Evolutionary conservation across 2,113 vertebrate species (phyloP).

Genomic region (Trematocara macrostoma): DNA sequence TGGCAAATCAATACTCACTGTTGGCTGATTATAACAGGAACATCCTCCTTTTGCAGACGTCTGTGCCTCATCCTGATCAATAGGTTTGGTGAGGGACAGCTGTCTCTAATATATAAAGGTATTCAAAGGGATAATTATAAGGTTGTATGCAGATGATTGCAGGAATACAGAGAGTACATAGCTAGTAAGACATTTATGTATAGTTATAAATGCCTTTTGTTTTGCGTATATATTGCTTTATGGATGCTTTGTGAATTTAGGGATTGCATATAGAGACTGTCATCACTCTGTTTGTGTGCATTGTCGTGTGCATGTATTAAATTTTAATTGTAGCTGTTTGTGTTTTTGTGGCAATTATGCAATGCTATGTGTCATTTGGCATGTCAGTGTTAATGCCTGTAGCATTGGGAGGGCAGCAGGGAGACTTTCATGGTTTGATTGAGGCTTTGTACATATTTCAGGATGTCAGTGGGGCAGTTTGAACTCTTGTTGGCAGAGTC

Average conservation of each 20-base stretch:
- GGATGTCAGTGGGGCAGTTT: neutral
- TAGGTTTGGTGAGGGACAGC: slow-evolving; percentile 4
- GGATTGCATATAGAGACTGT: neutral
- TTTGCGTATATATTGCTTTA: neutral
- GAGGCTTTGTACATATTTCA: neutral
- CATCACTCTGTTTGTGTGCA: neutral
- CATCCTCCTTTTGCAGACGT: slow-evolving; percentile 29
- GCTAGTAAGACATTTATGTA: neutral
- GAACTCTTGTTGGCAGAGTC: neutral
- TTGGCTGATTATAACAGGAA: slow-evolving; percentile 45
- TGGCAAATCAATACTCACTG: slow-evolving; percentile 44
- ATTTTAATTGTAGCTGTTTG: neutral
- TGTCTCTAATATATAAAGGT: neutral
- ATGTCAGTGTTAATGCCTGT: neutral
- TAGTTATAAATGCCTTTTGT: neutral
- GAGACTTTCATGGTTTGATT: neutral
- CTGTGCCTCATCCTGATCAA: slow-evolving; percentile 38
- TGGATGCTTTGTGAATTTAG: neutral
- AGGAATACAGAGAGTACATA: neutral
- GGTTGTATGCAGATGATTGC: neutral
- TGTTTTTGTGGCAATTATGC: neutral
- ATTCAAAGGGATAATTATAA: neutral
- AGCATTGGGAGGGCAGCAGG: neutral
- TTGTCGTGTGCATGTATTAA: neutral
- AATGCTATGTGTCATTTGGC: neutral